Base-by-base conservation (phyloP, 53 echinoderm and acorn worm genomes). In the Apostichopus leukothele region DNA sequence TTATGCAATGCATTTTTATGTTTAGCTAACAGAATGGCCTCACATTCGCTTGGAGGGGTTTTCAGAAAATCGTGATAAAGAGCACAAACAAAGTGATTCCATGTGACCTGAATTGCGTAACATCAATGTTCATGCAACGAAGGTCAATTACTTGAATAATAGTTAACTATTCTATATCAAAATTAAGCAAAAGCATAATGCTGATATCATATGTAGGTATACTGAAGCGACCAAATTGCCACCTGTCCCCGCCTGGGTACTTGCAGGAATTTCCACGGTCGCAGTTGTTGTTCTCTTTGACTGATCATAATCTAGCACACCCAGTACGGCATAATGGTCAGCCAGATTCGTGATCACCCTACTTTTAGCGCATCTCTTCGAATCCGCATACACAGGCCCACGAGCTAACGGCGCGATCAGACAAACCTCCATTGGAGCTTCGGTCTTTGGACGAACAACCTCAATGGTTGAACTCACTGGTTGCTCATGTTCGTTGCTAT, bases 301-400 rank as follows among this genome's bases (percentile, higher is more conserved):
- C 63, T 88, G 81, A 20, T 89, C 89, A 63, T 83, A 91, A 12
- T 86, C 85, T 60, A 85, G 83, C 51, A 89, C 89, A 52, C 91
- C 89, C 55, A 95, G 73, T 16, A 96, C 97, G 5, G 97, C 89
- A 61, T 90, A 96, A 74, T 96, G 97, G 75, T 96, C 97, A 23
- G 97, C 89, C 0, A 96, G 74, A 76, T 96, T 93, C 4, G 90
- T 89, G 50, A 96, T 89, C 13, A 75, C 83, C 75, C 83, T 91
- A 39, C 76, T 66, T 57, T 78, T 75, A 1, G 59, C 18, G 81
- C 97, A 96, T 10, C 23, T 22, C 1, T 83, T 60, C 23, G 91
- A 91, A 21, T 95, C 90, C 0, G 93, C 95, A 76, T 93, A 96
- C 13, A 73, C 79, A 27, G 86, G 90, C 18, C 25, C 26, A 23